phyloP scores from a whole-genome alignment of 2,888 invertebrate genomes.

The Pelosia muscerda region DNA sequence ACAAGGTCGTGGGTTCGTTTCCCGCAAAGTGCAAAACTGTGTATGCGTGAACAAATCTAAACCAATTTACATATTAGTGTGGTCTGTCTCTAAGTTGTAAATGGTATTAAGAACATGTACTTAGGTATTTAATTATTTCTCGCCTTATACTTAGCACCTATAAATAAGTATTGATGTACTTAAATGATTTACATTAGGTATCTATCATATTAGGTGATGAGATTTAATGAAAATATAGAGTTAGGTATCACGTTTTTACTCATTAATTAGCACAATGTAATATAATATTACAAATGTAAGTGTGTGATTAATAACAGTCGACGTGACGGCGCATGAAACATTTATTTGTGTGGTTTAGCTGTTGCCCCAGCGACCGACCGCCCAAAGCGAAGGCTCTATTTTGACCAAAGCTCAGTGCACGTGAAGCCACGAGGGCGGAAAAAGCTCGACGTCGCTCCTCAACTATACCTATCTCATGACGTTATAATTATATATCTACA shows the following conservation, averaged over 20 bases:
- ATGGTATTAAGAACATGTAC: neutral
- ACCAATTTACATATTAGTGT: too few relatives aligned
- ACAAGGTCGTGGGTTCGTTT: neutral
- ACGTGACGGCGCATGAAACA: constrained; percentile 69
- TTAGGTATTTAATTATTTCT: neutral
- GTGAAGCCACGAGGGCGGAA: constrained; percentile 64
- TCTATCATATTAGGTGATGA: too few relatives aligned
- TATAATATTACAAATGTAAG: constrained; percentile 5
- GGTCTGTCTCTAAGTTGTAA: neutral
- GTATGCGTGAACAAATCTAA: neutral
- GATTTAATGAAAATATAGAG: neutral
- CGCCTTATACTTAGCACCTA: neutral
- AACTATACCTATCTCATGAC: neutral
- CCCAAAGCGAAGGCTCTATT: constrained; percentile 73
- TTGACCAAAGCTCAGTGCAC: constrained; percentile 78
- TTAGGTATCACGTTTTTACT: neutral
- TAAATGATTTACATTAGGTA: too few relatives aligned
- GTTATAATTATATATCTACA: constrained; percentile 1
- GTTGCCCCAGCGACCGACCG: constrained; percentile 82
- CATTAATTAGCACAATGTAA: neutral
- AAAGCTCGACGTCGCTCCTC: constrained; percentile 52
- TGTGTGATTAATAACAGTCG: constrained; percentile 36
- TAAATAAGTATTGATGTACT: neutral
- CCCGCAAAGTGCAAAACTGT: neutral
- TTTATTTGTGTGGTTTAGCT: constrained; percentile 82